Evolutionary conservation across 2,113 vertebrate species (phyloP).

Genomic region (Hiodon tergisus): DNA sequence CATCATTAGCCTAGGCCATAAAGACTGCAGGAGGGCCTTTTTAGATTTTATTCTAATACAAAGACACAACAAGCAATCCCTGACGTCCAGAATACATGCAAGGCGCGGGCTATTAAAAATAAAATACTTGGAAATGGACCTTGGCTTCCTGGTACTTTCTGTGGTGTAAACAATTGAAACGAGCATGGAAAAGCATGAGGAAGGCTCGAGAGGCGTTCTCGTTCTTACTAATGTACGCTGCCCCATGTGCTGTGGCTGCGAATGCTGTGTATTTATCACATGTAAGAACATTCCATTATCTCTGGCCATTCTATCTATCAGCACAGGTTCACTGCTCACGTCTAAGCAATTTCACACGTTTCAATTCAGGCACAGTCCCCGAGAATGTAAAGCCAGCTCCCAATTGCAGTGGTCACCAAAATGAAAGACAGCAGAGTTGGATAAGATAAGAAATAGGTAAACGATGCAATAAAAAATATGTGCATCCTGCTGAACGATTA

Average conservation of each 20-base stretch:
- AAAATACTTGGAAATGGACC: too few relatives aligned
- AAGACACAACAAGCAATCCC: neutral
- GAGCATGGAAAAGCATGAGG: too few relatives aligned
- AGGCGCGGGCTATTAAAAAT: neutral
- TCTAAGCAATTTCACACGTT: neutral
- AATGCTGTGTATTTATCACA: neutral
- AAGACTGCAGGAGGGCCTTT: neutral
- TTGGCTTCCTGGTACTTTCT: too few relatives aligned
- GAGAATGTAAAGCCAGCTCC: neutral
- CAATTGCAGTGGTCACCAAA: neutral
- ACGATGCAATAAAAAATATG: neutral
- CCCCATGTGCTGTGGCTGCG: neutral
- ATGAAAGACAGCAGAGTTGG: too few relatives aligned
- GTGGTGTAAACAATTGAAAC: too few relatives aligned
- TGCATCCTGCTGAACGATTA: too few relatives aligned
- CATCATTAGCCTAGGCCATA: neutral
- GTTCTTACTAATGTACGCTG: neutral
- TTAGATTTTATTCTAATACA: neutral
- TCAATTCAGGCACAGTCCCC: neutral
- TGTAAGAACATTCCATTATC: neutral
- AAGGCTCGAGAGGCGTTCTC: neutral
- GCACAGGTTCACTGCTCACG: neutral
- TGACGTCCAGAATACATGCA: neutral
- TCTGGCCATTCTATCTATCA: neutral
- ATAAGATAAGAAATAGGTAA: too few relatives aligned